Evolutionary conservation across 37 sponge, comb jelly and placozoan species (phyloP), one percentile per base, ranked within the genome.

Genomic region (Oscarella lobularis): DNA sequence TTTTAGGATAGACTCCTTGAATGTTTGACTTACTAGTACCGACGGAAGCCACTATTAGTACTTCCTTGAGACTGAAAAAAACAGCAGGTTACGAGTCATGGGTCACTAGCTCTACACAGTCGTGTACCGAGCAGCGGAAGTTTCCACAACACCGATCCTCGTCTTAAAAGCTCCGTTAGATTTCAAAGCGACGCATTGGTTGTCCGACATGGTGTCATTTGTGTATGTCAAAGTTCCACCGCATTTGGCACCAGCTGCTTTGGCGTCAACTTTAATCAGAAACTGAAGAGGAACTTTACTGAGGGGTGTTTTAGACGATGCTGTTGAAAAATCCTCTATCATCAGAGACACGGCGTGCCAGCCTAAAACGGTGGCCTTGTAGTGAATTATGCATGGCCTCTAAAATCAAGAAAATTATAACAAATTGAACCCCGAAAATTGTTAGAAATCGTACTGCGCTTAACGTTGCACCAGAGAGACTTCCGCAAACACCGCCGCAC

Each of bases 281-380:
- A 48, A 48, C 60, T 48, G 60, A 9, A 48, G 20, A 48, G 60
- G 60, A 27, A 48, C 60, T 48, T 48, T 48, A 48, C 60, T 48
- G 60, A 48, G 60, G 60, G 60, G 60, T 27, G 60, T 48, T 9
- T 48, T 48, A 48, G 60, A 48, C 60, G 60, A 48, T 27, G 60
- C 9, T 9, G 14, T 48, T 9, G 20, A 27, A 20, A 48, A 48
- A 20, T 48, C 60, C 20, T 48, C 60, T 9, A 48, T 9, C 9
- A 48, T 48, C 60, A 48, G 60, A 48, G 60, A 9, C 14, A 48
- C 60, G 20, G 60, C 60, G 20, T 27, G 20, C 60, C 60, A 48
- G 20, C 60, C 60, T 20, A 20, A 27, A 27, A 27, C 14, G 20
- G 60, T 48, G 14, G 60, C 20, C 60, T 9, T 48, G 60, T 48